Evolutionary conservation across 2,888 invertebrate genomes (phyloP), one percentile per base, ranked within the genome.

Genomic region (Zootermopsis nevadensis): DNA sequence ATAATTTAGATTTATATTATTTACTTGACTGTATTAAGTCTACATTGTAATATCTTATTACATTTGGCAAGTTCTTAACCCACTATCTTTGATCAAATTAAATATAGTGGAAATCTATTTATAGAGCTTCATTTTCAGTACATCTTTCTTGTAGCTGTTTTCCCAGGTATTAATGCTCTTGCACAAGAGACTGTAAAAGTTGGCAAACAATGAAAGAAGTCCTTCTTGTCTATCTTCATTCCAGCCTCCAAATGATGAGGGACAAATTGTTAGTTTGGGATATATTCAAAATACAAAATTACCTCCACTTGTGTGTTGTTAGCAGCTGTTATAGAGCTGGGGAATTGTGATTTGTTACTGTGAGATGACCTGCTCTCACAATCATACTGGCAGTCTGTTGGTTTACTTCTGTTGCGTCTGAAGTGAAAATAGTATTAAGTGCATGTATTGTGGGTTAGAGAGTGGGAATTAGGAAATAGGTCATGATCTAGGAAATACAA

Each of bases 121-220:
- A 83, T 83, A 83, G 79, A 19, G n/a, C n/a, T 33, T 80, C 27
- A 60, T 31, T 83, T 83, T 69, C 55, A 69, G 66, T 69, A 55
- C 80, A 77, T 66, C 67, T 83, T 79, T 42, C 42, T 79, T 69
- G 35, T 77, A 74, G 55, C 81, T 77, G 48, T 81, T 74, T 69
- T 81, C 82, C 77, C 66, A 24, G 72, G 81, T 69, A 82, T 83
- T 83, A 55, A 81, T 84, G 76, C 42, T 77, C 81, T 77, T 60
- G 60, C 74, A 81, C 81, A 76, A 72, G 66, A 84, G 82, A 55
- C 53, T 60, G 77, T 76, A 79, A 66, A 38, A 83, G 76, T 83
- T 84, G 84, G 83, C 84, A 84, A 81, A 77, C 81, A 66, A 53
- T 84, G 82, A 84, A 84, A 82, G 82, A 53, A 81, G 24, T 76